phyloP scores from a whole-genome alignment of 2,797 vertebrate species.

The Karalla daura region DNA sequence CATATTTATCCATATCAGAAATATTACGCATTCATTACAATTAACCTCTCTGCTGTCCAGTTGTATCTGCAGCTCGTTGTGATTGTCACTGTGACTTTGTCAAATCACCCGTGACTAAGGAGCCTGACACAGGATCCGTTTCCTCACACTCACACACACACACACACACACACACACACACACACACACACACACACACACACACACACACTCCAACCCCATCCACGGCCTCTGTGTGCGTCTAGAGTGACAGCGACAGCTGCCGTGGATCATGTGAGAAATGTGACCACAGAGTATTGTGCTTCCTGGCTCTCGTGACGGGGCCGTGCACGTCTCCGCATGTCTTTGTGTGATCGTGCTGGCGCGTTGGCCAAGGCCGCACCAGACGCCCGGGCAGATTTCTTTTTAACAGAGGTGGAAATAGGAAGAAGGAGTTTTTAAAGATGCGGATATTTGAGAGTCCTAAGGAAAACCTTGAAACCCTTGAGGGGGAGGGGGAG shows the following conservation, averaged over 20 bases:
- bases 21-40: not conserved
- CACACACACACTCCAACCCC: constrained; percentile 25
- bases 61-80: constrained; percentile 56
- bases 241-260: constrained; percentile 73
- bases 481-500: constrained; percentile 34
- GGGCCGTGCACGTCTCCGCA: constrained; percentile 22
- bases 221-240: constrained; percentile 40
- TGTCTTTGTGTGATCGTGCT: constrained; percentile 33
- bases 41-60: constrained; percentile 14
- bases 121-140: constrained; percentile 68
- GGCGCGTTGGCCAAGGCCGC: constrained; percentile 30
- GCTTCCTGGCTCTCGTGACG: constrained; percentile 54
- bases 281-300: constrained; percentile 73
- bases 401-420: constrained; percentile 12
- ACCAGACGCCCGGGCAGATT: constrained; percentile 43
- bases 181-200: constrained; percentile 30
- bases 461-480: constrained; percentile 6
- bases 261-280: constrained; percentile 76
- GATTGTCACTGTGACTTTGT: constrained; percentile 63
- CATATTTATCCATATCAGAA: not conserved
- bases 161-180: constrained; percentile 18
- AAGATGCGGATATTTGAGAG: constrained; percentile 39
- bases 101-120: constrained; percentile 67
- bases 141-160: not conserved
- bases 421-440: constrained; percentile 32